A percentile compares a stretch with the other conserved stretches of the same genome.
These are phyloP conservation scores for Gallinago nigripennis DNA, from an alignment of 2,797 vertebrate species.

Conservation along the genomic window DNA sequence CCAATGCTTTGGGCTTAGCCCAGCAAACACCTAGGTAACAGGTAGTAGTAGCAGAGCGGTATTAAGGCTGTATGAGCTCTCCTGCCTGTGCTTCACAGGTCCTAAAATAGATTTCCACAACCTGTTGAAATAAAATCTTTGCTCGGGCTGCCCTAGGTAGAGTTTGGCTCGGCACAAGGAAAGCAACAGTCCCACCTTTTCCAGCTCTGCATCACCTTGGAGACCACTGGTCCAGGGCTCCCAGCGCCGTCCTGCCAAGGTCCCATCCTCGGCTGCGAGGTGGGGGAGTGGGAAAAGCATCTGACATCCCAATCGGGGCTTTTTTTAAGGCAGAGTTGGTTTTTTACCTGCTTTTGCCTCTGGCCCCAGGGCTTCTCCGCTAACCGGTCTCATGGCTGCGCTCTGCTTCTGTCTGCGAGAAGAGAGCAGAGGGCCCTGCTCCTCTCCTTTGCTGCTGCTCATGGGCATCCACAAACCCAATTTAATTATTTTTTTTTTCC, in stretches of 20 bases:
- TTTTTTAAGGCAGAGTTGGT: background rate
- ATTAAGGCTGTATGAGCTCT: background rate
- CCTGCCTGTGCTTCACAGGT: background rate
- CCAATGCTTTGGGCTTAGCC: background rate
- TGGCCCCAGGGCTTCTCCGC: background rate
- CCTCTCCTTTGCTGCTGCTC: background rate
- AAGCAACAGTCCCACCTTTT: background rate
- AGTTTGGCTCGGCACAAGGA: background rate
- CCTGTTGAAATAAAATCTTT: background rate
- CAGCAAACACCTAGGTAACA: too few relatives aligned
- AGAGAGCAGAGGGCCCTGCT: background rate
- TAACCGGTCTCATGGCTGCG: background rate
- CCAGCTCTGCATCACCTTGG: background rate
- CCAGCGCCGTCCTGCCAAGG: background rate
- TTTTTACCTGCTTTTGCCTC: background rate
- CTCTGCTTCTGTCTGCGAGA: background rate
- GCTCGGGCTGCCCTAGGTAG: background rate
- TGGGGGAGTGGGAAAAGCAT: background rate
- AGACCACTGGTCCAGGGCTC: background rate
- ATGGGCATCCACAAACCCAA: background rate
- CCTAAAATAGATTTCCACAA: background rate
- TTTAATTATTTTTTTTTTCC: background rate
- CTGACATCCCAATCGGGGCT: fast-evolving
- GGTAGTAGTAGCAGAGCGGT: background rate
- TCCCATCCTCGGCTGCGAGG: background rate